phyloP scores from a whole-genome alignment of 2,888 invertebrate genomes.

The Aricia artaxerxes region DNA sequence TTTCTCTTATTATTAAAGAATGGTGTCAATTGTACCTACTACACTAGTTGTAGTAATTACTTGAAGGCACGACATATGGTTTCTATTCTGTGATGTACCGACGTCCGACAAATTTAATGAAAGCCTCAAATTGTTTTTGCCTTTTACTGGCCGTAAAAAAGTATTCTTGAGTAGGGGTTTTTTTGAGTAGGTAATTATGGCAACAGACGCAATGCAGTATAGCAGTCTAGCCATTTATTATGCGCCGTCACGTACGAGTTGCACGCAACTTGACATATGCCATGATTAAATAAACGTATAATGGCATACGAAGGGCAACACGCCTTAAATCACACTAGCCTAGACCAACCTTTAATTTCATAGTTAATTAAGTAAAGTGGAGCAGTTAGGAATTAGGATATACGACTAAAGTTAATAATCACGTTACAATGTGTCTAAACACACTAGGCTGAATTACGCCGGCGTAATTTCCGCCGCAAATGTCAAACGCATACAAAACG shows the following conservation, averaged over 20 bases:
- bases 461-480: no score
- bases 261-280: slow-evolving; percentile 22
- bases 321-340: slow-evolving; percentile 8
- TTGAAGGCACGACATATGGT: slow-evolving; percentile 19
- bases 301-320: slow-evolving; percentile 10
- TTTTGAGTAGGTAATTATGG: neutral
- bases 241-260: slow-evolving; percentile 6
- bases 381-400: neutral
- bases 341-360: slow-evolving; percentile 3
- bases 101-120: neutral
- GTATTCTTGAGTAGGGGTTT: neutral
- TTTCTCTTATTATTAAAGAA: slow-evolving; percentile 28
- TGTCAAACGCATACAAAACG: no score
- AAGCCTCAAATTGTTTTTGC: neutral
- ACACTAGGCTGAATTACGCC: no score
- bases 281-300: slow-evolving; percentile 8
- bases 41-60: slow-evolving; percentile 27
- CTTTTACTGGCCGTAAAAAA: neutral
- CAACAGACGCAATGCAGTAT: slow-evolving; percentile 15
- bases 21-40: slow-evolving; percentile 28
- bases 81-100: slow-evolving; percentile 13
- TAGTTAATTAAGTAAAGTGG: slow-evolving; percentile 17
- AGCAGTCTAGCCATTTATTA: slow-evolving; percentile 17
- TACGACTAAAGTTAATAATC: neutral
- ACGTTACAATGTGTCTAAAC: no score